Base-by-base conservation (phyloP, 1,140 invertebrate genomes). In the Chlorops oryzae region DNA sequence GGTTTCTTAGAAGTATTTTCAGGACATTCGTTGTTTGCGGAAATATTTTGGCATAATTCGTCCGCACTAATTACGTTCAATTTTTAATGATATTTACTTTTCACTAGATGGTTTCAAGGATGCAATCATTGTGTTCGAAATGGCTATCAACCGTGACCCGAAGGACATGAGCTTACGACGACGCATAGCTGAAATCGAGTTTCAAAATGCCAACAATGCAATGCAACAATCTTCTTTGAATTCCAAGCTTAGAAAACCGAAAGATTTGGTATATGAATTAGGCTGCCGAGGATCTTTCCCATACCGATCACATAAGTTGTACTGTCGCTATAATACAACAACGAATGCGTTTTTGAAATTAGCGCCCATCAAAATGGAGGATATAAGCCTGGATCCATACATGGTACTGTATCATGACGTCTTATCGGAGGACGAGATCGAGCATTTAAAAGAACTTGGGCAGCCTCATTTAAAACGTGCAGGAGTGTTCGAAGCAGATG, bases 371-470 rank as follows among this genome's bases (percentile, higher is more conserved):
- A 98, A 97, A 73, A 83, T 90, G 62, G 96, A 99, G 73, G 83
- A 92, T 58, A 79, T 88, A 17, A 88, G 86, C 68, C 73, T 86
- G 3, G 80, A 90, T 18, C 96, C 96, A 0, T 78, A 84, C 48
- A 84, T 98, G 55, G 79, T 90, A 28, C 76, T 97, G 17, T 97
- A 87, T 72, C 86, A 96, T 68, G 83, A 96, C 58, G 85, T 96
- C 4, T 80, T 99, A 48, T 84, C 80, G 46, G 91, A 98, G 65
- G 72, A 78, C 2, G 96, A 99, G 76, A 97, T 98, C 49, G 81
- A 86, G 50, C 77, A 80, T 1, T 86, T 99, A 40, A 89, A 94
- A 70, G 72, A 78, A 59, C 69, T 96, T 59, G 87, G 90, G 2
- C 80, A 79, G 50, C 90, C 92, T 3, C 81, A 80, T 65, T 88